Evolutionary conservation across 2,113 vertebrate species (phyloP), one percentile per base, ranked within the genome.

Genomic region (Phrynocephalus versicolor): DNA sequence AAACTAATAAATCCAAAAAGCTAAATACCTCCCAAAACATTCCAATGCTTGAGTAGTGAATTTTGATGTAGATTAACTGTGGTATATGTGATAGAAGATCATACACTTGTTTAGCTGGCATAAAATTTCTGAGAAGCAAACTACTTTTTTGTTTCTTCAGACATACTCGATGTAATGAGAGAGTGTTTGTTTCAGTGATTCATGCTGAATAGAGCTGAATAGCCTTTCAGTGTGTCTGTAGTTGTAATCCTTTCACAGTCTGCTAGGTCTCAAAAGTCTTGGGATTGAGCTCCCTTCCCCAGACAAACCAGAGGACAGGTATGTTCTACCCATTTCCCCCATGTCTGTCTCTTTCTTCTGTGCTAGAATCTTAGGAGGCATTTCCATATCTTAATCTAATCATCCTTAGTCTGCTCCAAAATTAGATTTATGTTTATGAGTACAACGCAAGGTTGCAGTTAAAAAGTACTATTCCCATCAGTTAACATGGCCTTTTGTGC

Each of bases 391-490:
- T 51, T 51, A 51, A 51, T 33, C 57, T 21, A 55, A 33, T 83
- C 58, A 64, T 64, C 27, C 25, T 45, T 69, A n/a, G 57, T 64
- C 64, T n/a, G 3, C 23, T 57, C 81, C 84, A 55, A 64, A 62
- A 69, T 91, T 57, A 69, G 81, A 78, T 79, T 85, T 21, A 84
- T 87, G 75, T 88, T 35, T 10, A 15, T 57, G 79, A 91, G 75
- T 60, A 21, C 51, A 82, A 3, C 77, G 85, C 6, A 80, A 71
- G 9, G 33, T 41, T 89, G 84, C 84, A 65, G 21, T 30, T 78
- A 78, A 88, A 87, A 83, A 88, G 89, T 87, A 64, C 88, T 75
- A 64, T 81, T 88, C 82, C 76, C 86, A 82, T 87, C 87, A 64
- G 85, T 81, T 92, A 79, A 83, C 71, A 45, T 33, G 41, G 57